Evolutionary conservation across 2,888 invertebrate species (phyloP), one percentile per base, ranked within the genome.

Genomic region (Torymus auratus): DNA sequence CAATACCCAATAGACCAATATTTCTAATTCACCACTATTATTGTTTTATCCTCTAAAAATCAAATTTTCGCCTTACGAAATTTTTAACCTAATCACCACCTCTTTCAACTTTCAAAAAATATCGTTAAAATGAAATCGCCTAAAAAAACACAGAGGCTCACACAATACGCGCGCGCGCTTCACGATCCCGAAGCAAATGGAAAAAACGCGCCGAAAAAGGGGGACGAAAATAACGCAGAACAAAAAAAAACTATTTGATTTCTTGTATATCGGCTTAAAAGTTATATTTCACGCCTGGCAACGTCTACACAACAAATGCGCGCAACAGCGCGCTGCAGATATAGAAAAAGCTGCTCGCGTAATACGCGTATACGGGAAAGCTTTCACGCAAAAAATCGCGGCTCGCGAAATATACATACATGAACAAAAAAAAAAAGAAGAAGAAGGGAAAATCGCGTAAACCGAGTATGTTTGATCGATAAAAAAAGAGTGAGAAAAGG

Each of bases 221-320:
- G 2, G 58, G 10, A 17, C 11, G 28, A 58, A 64, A 56, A 15
- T 50, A 1, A 61, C 55, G 12, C 14, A 68, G 78, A 73, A 23
- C 23, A 69, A 58, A 41, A 41, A 28, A 41, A 62, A 50, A 28
- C 28, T 61, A 55, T 56, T 71, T 50, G 41, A 74, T 69, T 55
- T 23, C 17, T 41, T 17, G 65, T 41, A 60, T 67, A 60, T 67
- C 23, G 60, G 65, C 67, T 60, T 67, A 58, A 56, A 75, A 75
- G 60, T 74, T 52, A 75, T 75, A 75, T 75, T 75, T 75, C 52
- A 60, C 67, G 67, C 41, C 71, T 64, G 61, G 52, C 64, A 79
- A 69, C 69, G 56, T 69, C 15, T 73, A 52, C 11, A 64, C 28
- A 69, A 68, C 55, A 61, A n/a, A 55, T 58, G 68, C 15, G 23